Base-by-base conservation (phyloP, 2,888 invertebrate species). In the Brenthis ino region DNA sequence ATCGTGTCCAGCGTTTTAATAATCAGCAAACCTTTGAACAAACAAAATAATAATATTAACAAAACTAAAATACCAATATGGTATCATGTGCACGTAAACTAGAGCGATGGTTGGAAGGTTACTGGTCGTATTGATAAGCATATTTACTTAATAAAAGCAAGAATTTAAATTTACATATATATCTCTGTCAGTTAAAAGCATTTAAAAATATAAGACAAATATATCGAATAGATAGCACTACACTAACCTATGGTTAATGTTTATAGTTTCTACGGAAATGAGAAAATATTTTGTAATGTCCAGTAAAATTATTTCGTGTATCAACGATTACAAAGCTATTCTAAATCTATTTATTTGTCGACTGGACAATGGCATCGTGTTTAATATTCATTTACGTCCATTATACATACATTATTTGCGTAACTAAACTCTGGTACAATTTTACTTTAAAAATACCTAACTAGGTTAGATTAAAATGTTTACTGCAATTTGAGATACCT, bases 1-100 rank as follows among this genome's bases (percentile, higher is more conserved):
- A 75, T 75, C 47, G 65, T 64, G 68, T 57, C 64, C 63, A 43
- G 56, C 64, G 47, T 65, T 63, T 33, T 61, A 64, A 66, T 57
- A 66, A 55, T 70, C 72, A 70, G 68, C 68, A 54, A 64, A 66
- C 72, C 69, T 69, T 68, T 64, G 60, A 72, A 72, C 70, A 72
- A 72, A 70, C 51, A 14, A 48, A 64, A 58, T 51, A 43, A 37
- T 64, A 55, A 68, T 20, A 28, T 68, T 47, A 57, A 64, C 28
- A 24, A 28, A 60, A 55, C 33, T 60, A 13, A 55, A 28, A 51
- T n/a, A 54, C 48, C 16, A 28, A 48, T 57, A 54, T 2, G 14
- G 14, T 54, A 54, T 16, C 37, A 43, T 53, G 37, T 58, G 12
- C 24, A 47, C 56, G 24, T 60, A 55, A 64, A 69, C 61, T 69